Percentiles rank a stretch among this genome's conserved stretches.
These are phyloP conservation scores for Ophiodon elongatus DNA, from an alignment of 2,113 vertebrate genomes.

Conservation along the genomic window DNA sequence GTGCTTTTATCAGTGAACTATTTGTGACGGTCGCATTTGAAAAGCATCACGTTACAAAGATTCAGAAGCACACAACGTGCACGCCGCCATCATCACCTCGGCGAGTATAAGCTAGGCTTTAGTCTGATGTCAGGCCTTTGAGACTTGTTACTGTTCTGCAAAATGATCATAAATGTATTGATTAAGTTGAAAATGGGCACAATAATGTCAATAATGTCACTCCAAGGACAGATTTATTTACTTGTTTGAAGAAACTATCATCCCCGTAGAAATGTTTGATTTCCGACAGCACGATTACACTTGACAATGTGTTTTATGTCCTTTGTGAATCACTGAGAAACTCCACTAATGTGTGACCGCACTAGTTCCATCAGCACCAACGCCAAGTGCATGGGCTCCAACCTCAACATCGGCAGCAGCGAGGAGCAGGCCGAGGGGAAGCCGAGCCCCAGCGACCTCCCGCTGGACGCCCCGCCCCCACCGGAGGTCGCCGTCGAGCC, in stretches of 20 bases:
- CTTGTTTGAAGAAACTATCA: background rate
- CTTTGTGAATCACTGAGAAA: constrained; percentile 14
- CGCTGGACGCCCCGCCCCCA: constrained; percentile 64
- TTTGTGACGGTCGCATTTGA: too few species aligned
- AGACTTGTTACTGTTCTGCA: background rate
- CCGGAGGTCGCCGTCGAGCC: constrained; percentile 67
- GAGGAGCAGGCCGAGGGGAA: constrained; percentile 79
- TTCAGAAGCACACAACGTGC: too few species aligned
- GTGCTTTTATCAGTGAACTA: too few species aligned
- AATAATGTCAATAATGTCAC: background rate
- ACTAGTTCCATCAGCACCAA: constrained; percentile 73
- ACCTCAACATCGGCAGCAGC: constrained; percentile 66
- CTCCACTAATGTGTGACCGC: constrained; percentile 5
- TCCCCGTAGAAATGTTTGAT: background rate
- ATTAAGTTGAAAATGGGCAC: background rate
- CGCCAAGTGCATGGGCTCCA: constrained; percentile 76
- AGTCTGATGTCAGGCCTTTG: background rate
- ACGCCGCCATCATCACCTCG: too few species aligned
- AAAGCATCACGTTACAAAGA: too few species aligned
- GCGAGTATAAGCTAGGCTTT: background rate
- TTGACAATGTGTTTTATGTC: background rate
- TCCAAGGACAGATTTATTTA: background rate
- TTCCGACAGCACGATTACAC: background rate
- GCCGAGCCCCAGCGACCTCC: constrained; percentile 64
- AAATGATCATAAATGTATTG: background rate